These are phyloP conservation scores for Pseudois nayaur DNA, from an alignment of 2,113 vertebrate genomes.

Conservation along the genomic window DNA sequence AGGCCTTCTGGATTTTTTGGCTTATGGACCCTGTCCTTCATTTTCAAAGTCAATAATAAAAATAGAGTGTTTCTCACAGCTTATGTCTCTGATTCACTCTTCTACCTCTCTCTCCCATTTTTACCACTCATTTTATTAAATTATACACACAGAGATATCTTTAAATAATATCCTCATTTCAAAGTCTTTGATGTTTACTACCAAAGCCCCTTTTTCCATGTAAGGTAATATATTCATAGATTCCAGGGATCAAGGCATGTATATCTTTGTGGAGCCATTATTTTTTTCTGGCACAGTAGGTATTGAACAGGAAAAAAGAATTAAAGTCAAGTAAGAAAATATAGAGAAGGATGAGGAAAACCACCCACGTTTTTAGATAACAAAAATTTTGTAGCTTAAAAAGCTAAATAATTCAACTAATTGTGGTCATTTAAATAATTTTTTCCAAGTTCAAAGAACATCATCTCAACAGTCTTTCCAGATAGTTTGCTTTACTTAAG, in stretches of 20 bases:
- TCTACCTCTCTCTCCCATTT: not conserved
- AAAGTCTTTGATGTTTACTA: not conserved
- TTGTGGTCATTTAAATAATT: not conserved
- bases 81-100: not conserved
- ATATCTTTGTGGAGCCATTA: not conserved
- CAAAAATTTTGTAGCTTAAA: not conserved
- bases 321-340: not conserved
- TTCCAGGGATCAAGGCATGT: not conserved
- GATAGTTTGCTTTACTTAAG: not conserved
- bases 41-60: not conserved
- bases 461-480: not conserved
- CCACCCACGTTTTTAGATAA: rapidly evolving
- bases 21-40: not conserved
- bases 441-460: not conserved
- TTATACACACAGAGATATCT: not conserved
- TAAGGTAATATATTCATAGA: not conserved
- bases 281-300: not conserved
- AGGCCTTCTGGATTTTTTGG: not conserved
- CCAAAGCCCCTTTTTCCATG: not conserved
- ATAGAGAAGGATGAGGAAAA: not conserved
- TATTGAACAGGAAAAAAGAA: not conserved
- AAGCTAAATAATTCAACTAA: not conserved
- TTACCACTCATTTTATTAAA: not conserved
- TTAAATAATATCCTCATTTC: not conserved
- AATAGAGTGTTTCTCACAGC: not conserved